Evolutionary conservation across 1,140 invertebrate species (phyloP).

Genomic region (Drosophila baimaii): DNA sequence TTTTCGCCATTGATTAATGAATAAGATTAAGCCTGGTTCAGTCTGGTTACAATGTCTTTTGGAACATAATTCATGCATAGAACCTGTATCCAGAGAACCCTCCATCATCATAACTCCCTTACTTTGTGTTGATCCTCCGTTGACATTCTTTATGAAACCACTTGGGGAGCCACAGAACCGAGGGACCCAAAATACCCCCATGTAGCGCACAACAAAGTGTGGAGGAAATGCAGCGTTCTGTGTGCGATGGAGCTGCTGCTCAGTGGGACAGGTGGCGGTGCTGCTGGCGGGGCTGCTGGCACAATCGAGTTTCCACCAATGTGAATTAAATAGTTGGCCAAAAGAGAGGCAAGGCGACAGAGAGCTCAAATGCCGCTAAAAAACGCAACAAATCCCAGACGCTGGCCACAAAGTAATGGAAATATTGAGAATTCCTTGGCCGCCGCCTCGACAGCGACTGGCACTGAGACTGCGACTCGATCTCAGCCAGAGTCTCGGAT

Average conservation of each 20-base stretch:
- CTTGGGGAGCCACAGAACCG: conserved; percentile 20
- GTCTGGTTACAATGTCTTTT: not conserved
- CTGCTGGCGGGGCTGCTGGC: conserved; percentile 37
- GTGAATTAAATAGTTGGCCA: conserved; percentile 79
- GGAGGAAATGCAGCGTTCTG: conserved; percentile 40
- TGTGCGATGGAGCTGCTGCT: conserved; percentile 13
- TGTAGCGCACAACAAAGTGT: conserved; percentile 51
- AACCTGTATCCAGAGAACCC: conserved; percentile 14
- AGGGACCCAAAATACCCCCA: conserved; percentile 38
- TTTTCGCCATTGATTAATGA: not conserved
- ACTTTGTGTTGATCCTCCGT: conserved; percentile 40
- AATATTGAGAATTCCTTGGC: conserved; percentile 79
- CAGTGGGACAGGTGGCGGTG: conserved; percentile 35
- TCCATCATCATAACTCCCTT: conserved; percentile 31
- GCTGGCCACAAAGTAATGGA: conserved; percentile 79
- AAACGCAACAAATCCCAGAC: conserved; percentile 75
- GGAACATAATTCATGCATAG: conserved; percentile 18
- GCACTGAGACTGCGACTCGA: conserved; percentile 23
- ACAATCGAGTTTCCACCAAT: conserved; percentile 81
- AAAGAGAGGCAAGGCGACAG: conserved; percentile 73
- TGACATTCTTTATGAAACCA: conserved; percentile 40
- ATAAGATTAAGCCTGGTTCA: not conserved
- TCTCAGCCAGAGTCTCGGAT: conserved; percentile 22
- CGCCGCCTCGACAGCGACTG: conserved; percentile 28
- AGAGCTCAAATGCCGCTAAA: conserved; percentile 51